Percentiles rank a stretch among this genome's conserved stretches.
These are phyloP conservation scores for Leptinotarsa undecemlineata DNA, from an alignment of 1,140 invertebrate genomes.

Conservation along the genomic window DNA sequence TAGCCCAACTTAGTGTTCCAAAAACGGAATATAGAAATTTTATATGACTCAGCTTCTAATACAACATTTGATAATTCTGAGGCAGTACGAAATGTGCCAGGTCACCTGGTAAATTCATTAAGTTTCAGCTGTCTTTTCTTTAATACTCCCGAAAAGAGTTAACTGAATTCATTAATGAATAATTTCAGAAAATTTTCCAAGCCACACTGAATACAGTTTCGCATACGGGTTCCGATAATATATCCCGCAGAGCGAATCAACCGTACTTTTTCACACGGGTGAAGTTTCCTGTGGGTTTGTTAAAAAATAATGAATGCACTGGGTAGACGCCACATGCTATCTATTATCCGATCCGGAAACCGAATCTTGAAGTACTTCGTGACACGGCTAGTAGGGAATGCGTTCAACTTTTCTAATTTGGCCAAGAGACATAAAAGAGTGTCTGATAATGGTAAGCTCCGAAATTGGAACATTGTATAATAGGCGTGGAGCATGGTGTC, in stretches of 20 bases:
- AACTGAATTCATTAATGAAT: too few relatives aligned
- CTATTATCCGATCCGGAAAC: conserved; percentile 11
- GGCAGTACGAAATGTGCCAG: too few relatives aligned
- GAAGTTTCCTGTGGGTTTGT: background rate
- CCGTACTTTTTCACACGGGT: background rate
- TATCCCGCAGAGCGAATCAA: background rate
- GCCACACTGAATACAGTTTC: too few relatives aligned
- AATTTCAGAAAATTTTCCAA: too few relatives aligned
- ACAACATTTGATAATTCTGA: too few relatives aligned
- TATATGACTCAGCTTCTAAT: too few relatives aligned
- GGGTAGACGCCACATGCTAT: conserved; percentile 13
- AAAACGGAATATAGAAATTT: too few relatives aligned
- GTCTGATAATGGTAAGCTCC: conserved; percentile 28
- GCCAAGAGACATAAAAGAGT: conserved; percentile 26
- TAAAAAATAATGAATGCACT: conserved; percentile 18
- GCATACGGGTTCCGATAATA: too few relatives aligned
- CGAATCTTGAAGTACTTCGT: conserved; percentile 2
- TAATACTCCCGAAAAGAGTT: too few relatives aligned
- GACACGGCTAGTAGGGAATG: conserved; percentile 16
- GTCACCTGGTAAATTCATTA: too few relatives aligned
- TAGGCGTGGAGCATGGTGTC: conserved; percentile 34
- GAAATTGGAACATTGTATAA: conserved; percentile 29
- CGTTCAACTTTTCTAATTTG: conserved; percentile 31
- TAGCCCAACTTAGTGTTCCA: too few relatives aligned
- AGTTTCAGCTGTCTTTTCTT: too few relatives aligned